Evolutionary conservation across 92 coral and sea anemone species (phyloP), one percentile per base, ranked within the genome.

Genomic region (Zoanthus sociatus): DNA sequence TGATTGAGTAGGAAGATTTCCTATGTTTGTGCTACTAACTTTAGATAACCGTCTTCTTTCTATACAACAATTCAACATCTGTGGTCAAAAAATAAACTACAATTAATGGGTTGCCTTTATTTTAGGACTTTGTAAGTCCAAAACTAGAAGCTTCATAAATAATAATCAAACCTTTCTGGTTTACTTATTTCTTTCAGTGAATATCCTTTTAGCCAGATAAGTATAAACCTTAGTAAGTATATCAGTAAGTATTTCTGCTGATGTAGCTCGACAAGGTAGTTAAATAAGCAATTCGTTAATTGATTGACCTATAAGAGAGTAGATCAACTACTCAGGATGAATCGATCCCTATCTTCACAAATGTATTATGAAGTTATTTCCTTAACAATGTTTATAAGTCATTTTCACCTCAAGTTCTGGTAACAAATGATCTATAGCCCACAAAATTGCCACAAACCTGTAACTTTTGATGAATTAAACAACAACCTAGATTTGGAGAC

Each of bases 31-130:
- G 54, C 63, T 73, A 76, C 88, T 77, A 60, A 56, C 76, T 88
- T 87, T 91, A 61, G 95, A 92, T 50, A 92, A 55, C 46, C 99
- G 84, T 77, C 94, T 91, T 81, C 99, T 94, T 55, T 95, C 98
- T 55, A 97, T 97, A 84, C 99, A 97, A 53, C 98, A 95, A 79
- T 97, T 97, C 7, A 97, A 86, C 99, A 97, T 97, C 99, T 97
- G 86, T 26, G 78, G 77, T 50, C 15, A 31, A 68, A 20, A 32
- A 79, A 42, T 6, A 47, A 31, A 83, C 17, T 15, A 61, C 18
- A 32, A 6, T n/a, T 50, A 46, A 18, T 75, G 14, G 14, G 51
- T n/a, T n/a, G 21, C 33, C 46, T 9, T 69, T 15, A 17, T 18
- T 17, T 63, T 14, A 69, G 33, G 74, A 17, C 12, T 31, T 32